Evolutionary conservation across 23 tunicate species (phyloP).

Genomic region (Botrylloides violaceus): DNA sequence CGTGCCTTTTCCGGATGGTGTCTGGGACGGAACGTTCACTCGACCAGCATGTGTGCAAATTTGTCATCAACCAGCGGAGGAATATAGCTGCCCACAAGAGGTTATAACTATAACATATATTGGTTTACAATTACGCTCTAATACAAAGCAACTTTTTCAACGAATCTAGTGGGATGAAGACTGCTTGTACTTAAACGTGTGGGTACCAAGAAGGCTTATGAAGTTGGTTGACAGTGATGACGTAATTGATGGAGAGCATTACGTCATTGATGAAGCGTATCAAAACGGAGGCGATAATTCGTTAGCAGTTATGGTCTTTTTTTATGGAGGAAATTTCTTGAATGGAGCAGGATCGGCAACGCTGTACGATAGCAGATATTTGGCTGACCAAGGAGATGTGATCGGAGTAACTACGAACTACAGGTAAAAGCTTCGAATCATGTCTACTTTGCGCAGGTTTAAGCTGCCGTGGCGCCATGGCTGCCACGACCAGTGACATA

Average conservation of each 20-base stretch:
- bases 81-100: constrained; percentile 70
- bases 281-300: constrained; percentile 21
- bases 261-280: constrained; percentile 23
- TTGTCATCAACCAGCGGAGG: constrained; percentile 70
- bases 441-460: no score
- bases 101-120: no score
- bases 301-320: constrained; percentile 63
- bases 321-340: constrained; percentile 78
- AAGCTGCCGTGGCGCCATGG: no score
- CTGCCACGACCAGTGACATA: no score
- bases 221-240: constrained; percentile 4
- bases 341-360: constrained; percentile 71
- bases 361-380: constrained; percentile 57
- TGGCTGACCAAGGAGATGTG: constrained; percentile 63
- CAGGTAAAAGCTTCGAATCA: no score
- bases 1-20: not conserved
- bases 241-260: constrained; percentile 33
- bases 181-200: constrained; percentile 69
- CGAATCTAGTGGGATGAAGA: constrained; percentile 35
- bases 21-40: constrained; percentile 65
- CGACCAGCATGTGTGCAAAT: constrained; percentile 70
- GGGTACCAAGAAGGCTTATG: constrained; percentile 53
- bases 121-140: no score
- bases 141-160: not conserved
- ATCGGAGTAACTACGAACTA: constrained; percentile 84